Evolutionary conservation across 1,140 invertebrate species (phyloP).

Genomic region (Eurosta solidaginis): DNA sequence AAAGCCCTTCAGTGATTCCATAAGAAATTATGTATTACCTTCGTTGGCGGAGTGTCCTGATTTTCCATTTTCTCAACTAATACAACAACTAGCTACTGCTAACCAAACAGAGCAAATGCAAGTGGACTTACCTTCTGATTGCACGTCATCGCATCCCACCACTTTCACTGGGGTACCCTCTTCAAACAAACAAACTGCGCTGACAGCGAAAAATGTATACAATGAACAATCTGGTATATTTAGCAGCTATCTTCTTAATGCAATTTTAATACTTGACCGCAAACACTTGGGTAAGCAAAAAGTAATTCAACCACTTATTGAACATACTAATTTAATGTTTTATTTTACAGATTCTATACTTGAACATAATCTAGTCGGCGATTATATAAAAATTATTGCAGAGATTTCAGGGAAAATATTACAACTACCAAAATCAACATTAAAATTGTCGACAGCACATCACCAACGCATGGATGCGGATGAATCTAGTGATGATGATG

Average conservation of each 20-base stretch:
- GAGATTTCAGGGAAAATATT: slow-evolving; percentile 61
- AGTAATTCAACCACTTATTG: background rate
- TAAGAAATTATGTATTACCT: slow-evolving; percentile 65
- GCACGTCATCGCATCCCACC: background rate
- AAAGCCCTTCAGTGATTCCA: slow-evolving; percentile 63
- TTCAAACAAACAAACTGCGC: background rate
- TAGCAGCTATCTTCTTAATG: slow-evolving; percentile 64
- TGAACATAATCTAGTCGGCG: slow-evolving; percentile 36
- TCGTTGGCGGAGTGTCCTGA: slow-evolving; percentile 60
- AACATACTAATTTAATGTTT: slow-evolving; percentile 7
- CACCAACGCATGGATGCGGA: slow-evolving; percentile 62
- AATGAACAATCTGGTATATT: slow-evolving; percentile 35
- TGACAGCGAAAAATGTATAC: slow-evolving; percentile 1
- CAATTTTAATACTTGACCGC: slow-evolving; percentile 71
- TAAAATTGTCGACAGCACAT: slow-evolving; percentile 53
- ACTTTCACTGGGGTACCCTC: background rate
- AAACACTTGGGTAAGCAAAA: slow-evolving; percentile 64
- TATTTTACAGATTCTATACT: slow-evolving; percentile 40
- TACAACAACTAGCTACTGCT: slow-evolving; percentile 38
- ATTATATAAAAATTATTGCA: slow-evolving; percentile 54
- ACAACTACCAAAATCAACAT: slow-evolving; percentile 49
- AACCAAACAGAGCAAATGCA: slow-evolving; percentile 31
- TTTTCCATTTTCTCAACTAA: slow-evolving; percentile 63
- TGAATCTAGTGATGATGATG: slow-evolving; percentile 57
- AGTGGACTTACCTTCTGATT: background rate